phyloP scores from a whole-genome alignment of 2,113 vertebrate species.

The Octodon degus region DNA sequence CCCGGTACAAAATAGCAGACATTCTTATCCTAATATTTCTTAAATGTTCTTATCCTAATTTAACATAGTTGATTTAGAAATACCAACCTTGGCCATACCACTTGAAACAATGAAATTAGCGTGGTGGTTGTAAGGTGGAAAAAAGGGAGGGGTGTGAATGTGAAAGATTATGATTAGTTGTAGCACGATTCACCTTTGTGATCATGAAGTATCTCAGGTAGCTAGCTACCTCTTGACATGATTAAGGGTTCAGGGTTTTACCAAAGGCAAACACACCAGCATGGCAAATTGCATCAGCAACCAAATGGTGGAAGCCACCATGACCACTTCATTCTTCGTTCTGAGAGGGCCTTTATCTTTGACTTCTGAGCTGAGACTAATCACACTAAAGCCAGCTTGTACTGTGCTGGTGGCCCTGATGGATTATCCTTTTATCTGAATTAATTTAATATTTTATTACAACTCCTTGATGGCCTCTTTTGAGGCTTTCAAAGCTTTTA shows the following conservation, averaged over 20 bases:
- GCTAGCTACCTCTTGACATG: neutral
- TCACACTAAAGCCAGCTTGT: conserved; percentile 24
- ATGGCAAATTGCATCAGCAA: neutral
- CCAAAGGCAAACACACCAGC: neutral
- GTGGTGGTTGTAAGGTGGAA: neutral
- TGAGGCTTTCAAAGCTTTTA: conserved; percentile 54
- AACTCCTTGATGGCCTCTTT: conserved; percentile 18
- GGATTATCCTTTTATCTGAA: conserved; percentile 50
- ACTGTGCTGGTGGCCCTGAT: neutral
- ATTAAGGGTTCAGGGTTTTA: conserved; percentile 41
- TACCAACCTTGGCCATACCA: neutral
- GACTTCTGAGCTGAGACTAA: neutral
- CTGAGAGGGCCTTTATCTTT: neutral
- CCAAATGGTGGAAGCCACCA: neutral
- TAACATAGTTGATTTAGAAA: neutral
- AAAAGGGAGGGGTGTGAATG: neutral
- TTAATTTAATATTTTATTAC: conserved; percentile 70
- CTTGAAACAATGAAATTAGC: conserved; percentile 21
- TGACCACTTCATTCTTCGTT: neutral
- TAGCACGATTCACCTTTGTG: neutral
- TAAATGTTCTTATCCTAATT: neutral
- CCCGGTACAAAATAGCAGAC: neutral
- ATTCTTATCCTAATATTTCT: neutral
- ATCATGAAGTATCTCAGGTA: neutral
- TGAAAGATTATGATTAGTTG: neutral